Evolutionary conservation across 2,797 vertebrate genomes (phyloP).

Genomic region (Darevskia mixta): DNA sequence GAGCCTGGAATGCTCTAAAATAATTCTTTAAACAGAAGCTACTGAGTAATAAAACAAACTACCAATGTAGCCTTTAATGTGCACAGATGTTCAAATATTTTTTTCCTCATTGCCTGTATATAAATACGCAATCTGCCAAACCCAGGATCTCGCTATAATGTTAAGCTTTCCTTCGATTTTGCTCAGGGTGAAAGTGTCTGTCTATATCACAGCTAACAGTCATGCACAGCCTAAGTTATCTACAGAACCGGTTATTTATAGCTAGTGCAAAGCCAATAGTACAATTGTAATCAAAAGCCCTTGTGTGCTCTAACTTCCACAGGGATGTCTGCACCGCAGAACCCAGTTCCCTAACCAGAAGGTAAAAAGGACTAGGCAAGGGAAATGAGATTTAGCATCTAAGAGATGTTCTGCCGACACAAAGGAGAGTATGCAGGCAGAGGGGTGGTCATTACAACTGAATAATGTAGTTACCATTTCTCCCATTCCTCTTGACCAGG

Average conservation of each 20-base stretch:
- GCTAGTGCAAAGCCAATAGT: background rate
- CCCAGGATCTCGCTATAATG: constrained; percentile 45
- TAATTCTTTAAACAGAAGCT: constrained; percentile 44
- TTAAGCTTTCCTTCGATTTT: constrained; percentile 13
- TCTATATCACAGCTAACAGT: background rate
- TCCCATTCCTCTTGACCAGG: background rate
- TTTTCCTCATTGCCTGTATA: constrained; percentile 43
- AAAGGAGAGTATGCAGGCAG: background rate
- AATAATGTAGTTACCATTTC: background rate
- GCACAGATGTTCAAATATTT: constrained; percentile 61
- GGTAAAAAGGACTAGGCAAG: background rate
- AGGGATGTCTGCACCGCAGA: background rate
- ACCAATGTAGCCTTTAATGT: constrained; percentile 47
- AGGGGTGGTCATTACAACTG: background rate
- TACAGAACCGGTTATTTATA: background rate
- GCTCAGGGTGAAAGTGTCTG: constrained; percentile 13
- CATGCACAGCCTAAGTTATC: background rate
- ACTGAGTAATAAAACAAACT: constrained; percentile 58
- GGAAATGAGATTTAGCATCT: background rate
- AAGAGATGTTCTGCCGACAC: background rate
- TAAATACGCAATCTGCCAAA: constrained; percentile 26
- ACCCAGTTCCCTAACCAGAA: background rate
- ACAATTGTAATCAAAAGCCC: background rate
- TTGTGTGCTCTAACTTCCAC: background rate
- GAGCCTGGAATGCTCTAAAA: constrained; percentile 48